Percentiles rank a stretch among this genome's conserved stretches.
phyloP scores from a whole-genome alignment of 2,113 vertebrate species.

The Meleagris gallopavo region DNA sequence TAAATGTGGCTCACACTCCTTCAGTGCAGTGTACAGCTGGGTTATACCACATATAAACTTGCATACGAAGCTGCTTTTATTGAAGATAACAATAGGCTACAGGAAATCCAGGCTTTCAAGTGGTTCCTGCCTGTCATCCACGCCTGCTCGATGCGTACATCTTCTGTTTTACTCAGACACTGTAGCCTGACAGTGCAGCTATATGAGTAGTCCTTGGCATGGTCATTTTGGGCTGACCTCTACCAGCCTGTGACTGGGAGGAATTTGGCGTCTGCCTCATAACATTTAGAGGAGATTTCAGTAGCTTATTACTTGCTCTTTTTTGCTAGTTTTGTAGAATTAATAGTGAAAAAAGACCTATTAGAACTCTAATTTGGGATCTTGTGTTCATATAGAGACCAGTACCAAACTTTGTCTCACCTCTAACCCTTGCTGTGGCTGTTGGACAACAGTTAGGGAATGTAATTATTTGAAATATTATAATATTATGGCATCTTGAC shows the following conservation, averaged over 20 bases:
- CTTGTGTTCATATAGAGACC: not conserved
- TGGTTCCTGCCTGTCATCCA: rapidly evolving
- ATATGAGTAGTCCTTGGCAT: not conserved
- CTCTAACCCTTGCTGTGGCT: not conserved
- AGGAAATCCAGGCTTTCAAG: not conserved
- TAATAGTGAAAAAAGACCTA: not conserved
- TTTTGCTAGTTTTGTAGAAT: not conserved
- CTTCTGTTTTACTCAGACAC: not conserved
- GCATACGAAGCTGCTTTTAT: not conserved
- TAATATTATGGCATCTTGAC: not conserved
- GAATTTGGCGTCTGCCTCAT: not conserved
- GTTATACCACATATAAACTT: not conserved
- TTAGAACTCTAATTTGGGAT: not conserved
- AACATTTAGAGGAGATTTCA: not conserved
- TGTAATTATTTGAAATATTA: not conserved
- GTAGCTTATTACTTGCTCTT: not conserved
- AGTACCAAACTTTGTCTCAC: not conserved
- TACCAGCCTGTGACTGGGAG: not conserved
- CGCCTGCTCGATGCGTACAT: rapidly evolving
- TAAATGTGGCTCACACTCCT: not conserved
- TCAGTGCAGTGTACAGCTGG: not conserved
- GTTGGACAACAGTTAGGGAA: not conserved
- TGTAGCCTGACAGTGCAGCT: not conserved
- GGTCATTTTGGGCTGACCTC: not conserved
- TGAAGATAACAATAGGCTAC: not conserved